A percentile compares a stretch with the other conserved stretches of the same genome.
Evolutionary conservation across 2,113 vertebrate species (phyloP).

Genomic region (Hydrochoerus hydrochaeris): DNA sequence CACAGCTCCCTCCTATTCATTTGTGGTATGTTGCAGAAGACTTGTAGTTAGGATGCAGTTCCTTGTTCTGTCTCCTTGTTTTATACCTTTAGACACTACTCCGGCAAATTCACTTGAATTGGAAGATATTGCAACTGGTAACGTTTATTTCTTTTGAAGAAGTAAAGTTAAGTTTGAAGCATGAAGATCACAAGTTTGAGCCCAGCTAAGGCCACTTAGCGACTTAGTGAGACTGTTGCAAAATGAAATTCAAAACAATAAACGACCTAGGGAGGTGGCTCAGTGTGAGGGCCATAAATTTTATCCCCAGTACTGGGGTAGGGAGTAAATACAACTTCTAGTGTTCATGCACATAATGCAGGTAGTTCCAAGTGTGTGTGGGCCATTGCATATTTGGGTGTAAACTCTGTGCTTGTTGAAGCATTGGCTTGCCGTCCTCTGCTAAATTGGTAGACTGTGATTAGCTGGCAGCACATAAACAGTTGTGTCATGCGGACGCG

Average conservation of each 20-base stretch:
- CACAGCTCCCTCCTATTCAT: neutral
- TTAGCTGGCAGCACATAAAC: constrained; percentile 48
- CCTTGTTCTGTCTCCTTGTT: constrained; percentile 44
- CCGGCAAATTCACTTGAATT: constrained; percentile 17
- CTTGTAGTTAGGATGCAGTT: constrained; percentile 36
- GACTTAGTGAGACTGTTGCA: neutral
- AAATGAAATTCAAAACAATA: neutral
- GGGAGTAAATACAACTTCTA: neutral
- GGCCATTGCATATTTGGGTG: neutral
- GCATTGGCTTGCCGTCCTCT: constrained; percentile 37
- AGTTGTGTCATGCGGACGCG: constrained; percentile 64
- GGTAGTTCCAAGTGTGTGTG: constrained; percentile 43
- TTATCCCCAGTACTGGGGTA: neutral
- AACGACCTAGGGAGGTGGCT: neutral
- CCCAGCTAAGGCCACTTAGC: neutral
- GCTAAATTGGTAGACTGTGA: neutral
- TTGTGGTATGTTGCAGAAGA: constrained; percentile 45
- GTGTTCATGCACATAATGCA: constrained; percentile 29
- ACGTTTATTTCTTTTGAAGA: constrained; percentile 15
- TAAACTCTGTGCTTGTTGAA: constrained; percentile 49
- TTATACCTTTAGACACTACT: constrained; percentile 16
- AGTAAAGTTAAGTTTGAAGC: neutral
- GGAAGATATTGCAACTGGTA: neutral
- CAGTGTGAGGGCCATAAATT: neutral
- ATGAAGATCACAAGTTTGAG: neutral